These are phyloP conservation scores for Coelopa frigida DNA, from an alignment of 1,140 invertebrate species.

Conservation along the genomic window DNA sequence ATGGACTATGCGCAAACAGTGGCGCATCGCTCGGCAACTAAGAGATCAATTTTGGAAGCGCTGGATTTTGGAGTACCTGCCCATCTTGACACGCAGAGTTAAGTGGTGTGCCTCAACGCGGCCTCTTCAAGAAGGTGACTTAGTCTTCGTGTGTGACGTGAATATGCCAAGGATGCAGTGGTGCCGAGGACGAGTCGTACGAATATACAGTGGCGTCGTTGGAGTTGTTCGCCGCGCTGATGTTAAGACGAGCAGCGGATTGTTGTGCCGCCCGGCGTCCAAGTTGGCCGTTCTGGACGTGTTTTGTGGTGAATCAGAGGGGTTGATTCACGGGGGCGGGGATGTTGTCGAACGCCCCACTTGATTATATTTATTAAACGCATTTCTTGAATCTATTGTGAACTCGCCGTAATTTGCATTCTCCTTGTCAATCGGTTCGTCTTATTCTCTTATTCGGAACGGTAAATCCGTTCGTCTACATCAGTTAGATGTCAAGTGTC, in stretches of 20 bases:
- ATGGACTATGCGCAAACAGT: constrained; percentile 11
- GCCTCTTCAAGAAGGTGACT: constrained; percentile 10
- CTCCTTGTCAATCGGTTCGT: too few relatives aligned
- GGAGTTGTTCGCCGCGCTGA: constrained; percentile 4
- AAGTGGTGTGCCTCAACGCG: constrained; percentile 14
- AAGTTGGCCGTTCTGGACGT: constrained; percentile 8
- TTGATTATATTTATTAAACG: too few relatives aligned
- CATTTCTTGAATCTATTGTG: too few relatives aligned
- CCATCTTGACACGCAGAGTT: constrained; percentile 12
- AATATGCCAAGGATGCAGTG: constrained; percentile 6
- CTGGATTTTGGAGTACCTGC: constrained; percentile 13
- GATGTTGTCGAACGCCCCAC: constrained; percentile 5
- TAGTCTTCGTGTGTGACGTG: constrained; percentile 12
- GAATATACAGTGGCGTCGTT: neutral
- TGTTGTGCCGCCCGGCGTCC: constrained; percentile 6
- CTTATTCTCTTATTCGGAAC: too few relatives aligned
- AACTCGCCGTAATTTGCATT: too few relatives aligned
- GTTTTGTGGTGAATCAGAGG: constrained; percentile 4
- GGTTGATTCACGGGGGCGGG: constrained; percentile 9
- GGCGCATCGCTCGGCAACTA: constrained; percentile 9
- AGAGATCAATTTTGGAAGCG: constrained; percentile 14
- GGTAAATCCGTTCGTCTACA: too few relatives aligned
- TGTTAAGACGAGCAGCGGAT: neutral
- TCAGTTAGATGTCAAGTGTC: too few relatives aligned
- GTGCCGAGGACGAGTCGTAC: constrained; percentile 3